Base-by-base conservation (phyloP, 2,113 vertebrate species). In the Fregetta grallaria region DNA sequence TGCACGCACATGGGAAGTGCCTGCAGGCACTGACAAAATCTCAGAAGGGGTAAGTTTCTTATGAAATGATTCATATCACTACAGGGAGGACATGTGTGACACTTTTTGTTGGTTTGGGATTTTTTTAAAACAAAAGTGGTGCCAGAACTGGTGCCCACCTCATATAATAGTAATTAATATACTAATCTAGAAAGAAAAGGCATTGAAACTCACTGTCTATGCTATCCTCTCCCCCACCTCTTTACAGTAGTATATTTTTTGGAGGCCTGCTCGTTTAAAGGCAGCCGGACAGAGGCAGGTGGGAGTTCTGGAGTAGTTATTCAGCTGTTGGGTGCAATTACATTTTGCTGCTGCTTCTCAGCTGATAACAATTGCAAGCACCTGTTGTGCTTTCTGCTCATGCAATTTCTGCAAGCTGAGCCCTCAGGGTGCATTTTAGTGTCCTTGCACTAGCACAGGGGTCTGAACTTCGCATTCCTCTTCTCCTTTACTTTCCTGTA, bases 381-480 rank as follows among this genome's bases (percentile, higher is more conserved):
- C 38, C 85, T 95, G 45, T 34, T 81, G 29, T 18, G 16, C 36
- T 77, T 71, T 85, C 65, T 38, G 34, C 40, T 76, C 25, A 2
- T 10, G 25, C 8, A 49, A 5, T 42, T 78, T 36, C 61, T 40
- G 22, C 52, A 80, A 79, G 63, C 45, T 38, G 75, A 93, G 55
- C 11, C 15, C 22, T 44, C 0, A 0, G 15, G 1, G 1, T 21
- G 8, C 2, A 5, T 13, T 66, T 80, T 34, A 32, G 17, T 15
- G 4, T 62, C 30, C 20, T 86, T 85, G 34, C 4, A 30, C 10
- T 6, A 50, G n/a, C 5, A 15, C 13, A 50, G 23, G 40, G 15
- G 4, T 36, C n/a, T 10, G 26, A 77, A 30, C 3, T 34, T 55
- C 2, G 1, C 1, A 2, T 55, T 84, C 13, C 4, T 66, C 19